Conservation (phyloP, 2,888 invertebrate genomes). For the Priocnemis perturbator region DNA sequence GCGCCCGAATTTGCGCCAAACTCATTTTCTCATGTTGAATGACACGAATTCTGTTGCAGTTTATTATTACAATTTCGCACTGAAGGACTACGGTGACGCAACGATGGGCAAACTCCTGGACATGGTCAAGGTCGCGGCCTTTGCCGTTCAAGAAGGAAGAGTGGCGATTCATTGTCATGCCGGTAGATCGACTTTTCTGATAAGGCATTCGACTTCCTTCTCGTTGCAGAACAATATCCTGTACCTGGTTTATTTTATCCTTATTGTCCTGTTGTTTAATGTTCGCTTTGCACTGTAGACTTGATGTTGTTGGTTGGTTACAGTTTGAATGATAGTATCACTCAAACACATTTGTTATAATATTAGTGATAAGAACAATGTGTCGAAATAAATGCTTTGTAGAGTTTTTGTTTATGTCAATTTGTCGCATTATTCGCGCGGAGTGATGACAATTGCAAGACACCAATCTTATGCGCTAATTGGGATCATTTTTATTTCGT, state of each 20-base stretch:
- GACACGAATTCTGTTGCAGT: slow-evolving; percentile 77
- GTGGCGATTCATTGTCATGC: slow-evolving; percentile 94
- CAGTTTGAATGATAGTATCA: neutral
- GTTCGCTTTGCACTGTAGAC: neutral
- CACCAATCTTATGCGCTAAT: too few species aligned
- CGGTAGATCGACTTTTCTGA: slow-evolving; percentile 75
- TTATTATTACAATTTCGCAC: slow-evolving; percentile 93
- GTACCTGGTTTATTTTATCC: too few species aligned
- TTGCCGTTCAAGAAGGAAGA: slow-evolving; percentile 87
- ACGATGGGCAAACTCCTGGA: slow-evolving; percentile 86
- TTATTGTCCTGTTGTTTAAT: too few species aligned
- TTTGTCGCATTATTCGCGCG: too few species aligned
- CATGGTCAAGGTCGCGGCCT: slow-evolving; percentile 93
- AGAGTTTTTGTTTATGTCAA: too few species aligned
- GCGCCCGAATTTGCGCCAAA: too few species aligned
- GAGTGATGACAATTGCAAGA: too few species aligned
- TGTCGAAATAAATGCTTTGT: neutral
- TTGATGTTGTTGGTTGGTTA: neutral
- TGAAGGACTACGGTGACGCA: slow-evolving; percentile 91
- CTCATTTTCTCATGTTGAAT: neutral
- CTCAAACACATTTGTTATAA: neutral
- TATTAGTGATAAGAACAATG: neutral
- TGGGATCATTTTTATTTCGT: neutral
- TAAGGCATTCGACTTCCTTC: neutral
- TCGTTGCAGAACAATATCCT: slow-evolving; percentile 6